These are phyloP conservation scores for Diachasmimorpha longicaudata DNA, from an alignment of 1,140 invertebrate genomes.

Conservation along the genomic window DNA sequence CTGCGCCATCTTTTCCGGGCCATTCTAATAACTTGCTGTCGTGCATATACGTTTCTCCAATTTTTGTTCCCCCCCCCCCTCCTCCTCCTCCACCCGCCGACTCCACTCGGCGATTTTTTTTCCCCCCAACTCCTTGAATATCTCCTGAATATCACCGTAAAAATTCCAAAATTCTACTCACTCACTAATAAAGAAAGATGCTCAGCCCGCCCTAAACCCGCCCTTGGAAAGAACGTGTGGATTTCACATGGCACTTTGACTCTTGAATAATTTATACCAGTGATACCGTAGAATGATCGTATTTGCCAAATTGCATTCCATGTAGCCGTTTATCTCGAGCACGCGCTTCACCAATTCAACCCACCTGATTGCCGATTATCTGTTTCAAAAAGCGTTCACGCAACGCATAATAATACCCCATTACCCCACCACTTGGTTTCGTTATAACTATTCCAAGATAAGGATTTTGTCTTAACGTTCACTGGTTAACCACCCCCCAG, in stretches of 20 bases:
- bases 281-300: not conserved
- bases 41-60: conserved; percentile 14
- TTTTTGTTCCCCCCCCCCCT: conserved; percentile 28
- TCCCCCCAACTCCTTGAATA: not conserved
- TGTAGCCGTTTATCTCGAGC: conserved; percentile 20
- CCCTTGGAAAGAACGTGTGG: not conserved
- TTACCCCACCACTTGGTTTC: not conserved
- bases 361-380: conserved; percentile 21
- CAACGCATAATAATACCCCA: conserved; percentile 27
- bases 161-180: not conserved
- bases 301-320: not conserved
- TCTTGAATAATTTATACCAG: not conserved
- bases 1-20: conserved; percentile 65
- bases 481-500: not conserved
- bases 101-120: too few relatives aligned
- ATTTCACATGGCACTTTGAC: not conserved
- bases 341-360: conserved; percentile 20
- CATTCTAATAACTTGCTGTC: conserved; percentile 63
- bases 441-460: conserved; percentile 11
- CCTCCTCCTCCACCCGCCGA: too few relatives aligned
- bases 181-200: not conserved
- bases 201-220: not conserved
- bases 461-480: conserved; percentile 17
- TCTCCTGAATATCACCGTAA: not conserved
- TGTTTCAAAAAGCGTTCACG: conserved; percentile 26